Conservation (phyloP, 2,888 invertebrate genomes). For the Drosophila melanosoma region DNA sequence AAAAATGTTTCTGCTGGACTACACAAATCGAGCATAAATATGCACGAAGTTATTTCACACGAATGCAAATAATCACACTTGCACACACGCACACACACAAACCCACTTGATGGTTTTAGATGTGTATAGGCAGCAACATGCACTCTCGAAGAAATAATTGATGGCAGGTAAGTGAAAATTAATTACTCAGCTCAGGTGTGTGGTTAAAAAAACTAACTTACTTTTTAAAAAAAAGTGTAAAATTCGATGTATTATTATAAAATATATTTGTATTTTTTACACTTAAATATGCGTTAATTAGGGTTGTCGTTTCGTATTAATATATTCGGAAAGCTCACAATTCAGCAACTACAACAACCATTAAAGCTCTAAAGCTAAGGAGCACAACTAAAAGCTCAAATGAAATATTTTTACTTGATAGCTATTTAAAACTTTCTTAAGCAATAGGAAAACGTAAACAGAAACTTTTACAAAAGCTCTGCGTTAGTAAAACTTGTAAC, state of each 20-base stretch:
- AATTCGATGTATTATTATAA: not conserved
- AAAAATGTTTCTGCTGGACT: constrained; percentile 50
- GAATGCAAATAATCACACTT: constrained; percentile 18
- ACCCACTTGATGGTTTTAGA: not conserved
- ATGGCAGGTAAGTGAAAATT: constrained; percentile 57
- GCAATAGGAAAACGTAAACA: not conserved
- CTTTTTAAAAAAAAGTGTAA: too few species aligned
- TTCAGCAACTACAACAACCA: not conserved
- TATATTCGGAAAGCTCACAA: not conserved
- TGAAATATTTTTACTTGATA: not conserved
- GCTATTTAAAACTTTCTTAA: not conserved
- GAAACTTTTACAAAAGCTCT: not conserved
- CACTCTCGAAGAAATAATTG: constrained; percentile 63
- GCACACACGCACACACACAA: not conserved
- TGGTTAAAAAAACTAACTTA: too few species aligned
- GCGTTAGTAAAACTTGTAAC: not conserved
- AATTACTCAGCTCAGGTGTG: constrained; percentile 31
- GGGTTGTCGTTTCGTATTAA: not conserved
- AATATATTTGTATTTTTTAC: not conserved
- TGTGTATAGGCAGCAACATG: constrained; percentile 20
- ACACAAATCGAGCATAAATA: constrained; percentile 59
- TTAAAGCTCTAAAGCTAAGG: not conserved
- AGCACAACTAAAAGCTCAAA: not conserved
- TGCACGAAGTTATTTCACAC: constrained; percentile 32
- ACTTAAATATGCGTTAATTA: not conserved